Conservation (phyloP, 2,113 vertebrate species). For the Thalassoma bifasciatum region DNA sequence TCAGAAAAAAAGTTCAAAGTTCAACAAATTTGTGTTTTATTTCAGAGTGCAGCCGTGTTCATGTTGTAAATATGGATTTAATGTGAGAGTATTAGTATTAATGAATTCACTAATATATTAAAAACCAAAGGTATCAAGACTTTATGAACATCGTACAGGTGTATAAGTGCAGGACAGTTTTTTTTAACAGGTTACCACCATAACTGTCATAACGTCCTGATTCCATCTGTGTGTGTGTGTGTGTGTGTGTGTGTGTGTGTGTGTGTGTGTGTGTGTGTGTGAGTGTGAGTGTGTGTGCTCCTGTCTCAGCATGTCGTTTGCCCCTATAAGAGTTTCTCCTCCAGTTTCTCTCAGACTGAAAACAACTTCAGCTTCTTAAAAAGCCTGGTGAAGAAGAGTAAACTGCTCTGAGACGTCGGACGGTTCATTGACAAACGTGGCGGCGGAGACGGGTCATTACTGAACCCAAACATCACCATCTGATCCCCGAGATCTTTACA, state of each 20-base stretch:
- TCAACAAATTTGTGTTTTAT: too few species aligned
- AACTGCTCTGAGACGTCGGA: neutral
- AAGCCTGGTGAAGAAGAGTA: neutral
- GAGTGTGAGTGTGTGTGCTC: slow-evolving; percentile 26
- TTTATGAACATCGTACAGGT: slow-evolving; percentile 1
- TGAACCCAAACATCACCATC: neutral
- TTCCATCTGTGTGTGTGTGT: neutral
- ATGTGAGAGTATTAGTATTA: too few species aligned
- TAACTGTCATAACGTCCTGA: slow-evolving; percentile 45
- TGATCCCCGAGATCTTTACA: neutral
- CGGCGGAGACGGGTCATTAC: neutral
- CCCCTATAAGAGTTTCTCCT: slow-evolving; percentile 17
- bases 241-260: too few species aligned
- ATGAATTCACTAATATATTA: too few species aligned
- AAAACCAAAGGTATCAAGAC: too few species aligned
- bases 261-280: slow-evolving; percentile 18
- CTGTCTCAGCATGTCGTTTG: slow-evolving; percentile 27
- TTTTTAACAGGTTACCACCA: slow-evolving; percentile 20
- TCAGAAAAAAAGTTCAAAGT: too few species aligned
- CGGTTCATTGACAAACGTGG: neutral
- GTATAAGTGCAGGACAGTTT: slow-evolving; percentile 1
- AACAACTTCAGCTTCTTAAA: neutral
- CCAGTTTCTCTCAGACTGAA: neutral
- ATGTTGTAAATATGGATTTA: too few species aligned
- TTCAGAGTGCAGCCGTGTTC: too few species aligned